Evolutionary conservation across 2,888 invertebrate genomes (phyloP).

Genomic region (Xanthorhoe spadicearia): DNA sequence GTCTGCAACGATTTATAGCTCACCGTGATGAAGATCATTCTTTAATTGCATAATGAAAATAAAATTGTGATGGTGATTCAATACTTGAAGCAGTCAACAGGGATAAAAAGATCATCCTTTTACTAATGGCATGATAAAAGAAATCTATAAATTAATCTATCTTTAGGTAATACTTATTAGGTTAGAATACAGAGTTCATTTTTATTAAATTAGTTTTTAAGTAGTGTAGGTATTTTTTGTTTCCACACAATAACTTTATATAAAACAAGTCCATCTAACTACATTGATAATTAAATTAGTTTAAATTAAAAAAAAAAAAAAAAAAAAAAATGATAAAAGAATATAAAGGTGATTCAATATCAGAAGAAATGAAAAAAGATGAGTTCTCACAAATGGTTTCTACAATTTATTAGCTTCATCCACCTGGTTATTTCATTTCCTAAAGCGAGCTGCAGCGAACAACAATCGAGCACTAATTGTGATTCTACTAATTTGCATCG

Average conservation of each 20-base stretch:
- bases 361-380: conserved; percentile 45
- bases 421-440: conserved; percentile 71
- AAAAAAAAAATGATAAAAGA: not conserved
- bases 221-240: no score
- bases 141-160: no score
- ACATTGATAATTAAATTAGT: no score
- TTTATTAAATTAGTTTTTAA: no score
- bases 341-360: not conserved
- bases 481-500: conserved; percentile 79
- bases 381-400: conserved; percentile 45
- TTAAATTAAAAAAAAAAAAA: no score
- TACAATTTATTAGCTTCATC: conserved; percentile 67
- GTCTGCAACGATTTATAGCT: conserved; percentile 3
- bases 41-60: not conserved
- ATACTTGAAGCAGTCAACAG: not conserved
- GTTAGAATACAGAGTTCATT: no score
- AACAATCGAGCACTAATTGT: conserved; percentile 78
- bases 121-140: not conserved
- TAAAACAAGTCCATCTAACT: no score
- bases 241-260: no score
- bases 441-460: conserved; percentile 70
- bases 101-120: not conserved
- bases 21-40: not conserved
- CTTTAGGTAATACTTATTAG: no score
- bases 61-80: not conserved